phyloP scores from a whole-genome alignment of 1,140 invertebrate genomes.

The Ceratoteleas bidentatus region DNA sequence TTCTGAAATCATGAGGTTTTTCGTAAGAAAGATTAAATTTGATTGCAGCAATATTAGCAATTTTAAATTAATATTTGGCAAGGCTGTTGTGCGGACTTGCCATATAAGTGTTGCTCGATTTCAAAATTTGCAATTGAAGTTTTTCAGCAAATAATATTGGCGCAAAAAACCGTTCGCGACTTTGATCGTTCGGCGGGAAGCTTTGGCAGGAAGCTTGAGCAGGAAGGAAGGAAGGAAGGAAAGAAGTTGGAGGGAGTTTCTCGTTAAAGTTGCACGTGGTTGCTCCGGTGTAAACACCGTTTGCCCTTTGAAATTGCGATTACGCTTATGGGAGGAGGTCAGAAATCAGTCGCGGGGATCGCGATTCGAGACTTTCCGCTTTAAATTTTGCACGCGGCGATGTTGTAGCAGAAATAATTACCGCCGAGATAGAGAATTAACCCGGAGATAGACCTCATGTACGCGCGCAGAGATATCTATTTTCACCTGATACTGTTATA shows the following conservation, averaged over 20 bases:
- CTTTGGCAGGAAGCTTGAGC: conserved; percentile 12
- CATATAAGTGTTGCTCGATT: not conserved
- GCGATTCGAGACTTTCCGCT: too few relatives aligned
- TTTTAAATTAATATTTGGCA: not conserved
- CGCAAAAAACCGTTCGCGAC: conserved; percentile 16
- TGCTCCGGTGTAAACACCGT: conserved; percentile 45
- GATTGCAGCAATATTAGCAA: too few relatives aligned
- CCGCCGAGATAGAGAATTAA: too few relatives aligned
- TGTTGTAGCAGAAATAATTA: too few relatives aligned
- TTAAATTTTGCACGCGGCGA: too few relatives aligned
- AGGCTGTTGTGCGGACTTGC: not conserved
- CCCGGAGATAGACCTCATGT: too few relatives aligned
- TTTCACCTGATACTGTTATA: too few relatives aligned
- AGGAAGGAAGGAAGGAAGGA: conserved; percentile 36
- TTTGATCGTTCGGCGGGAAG: conserved; percentile 40
- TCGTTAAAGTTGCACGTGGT: conserved; percentile 56
- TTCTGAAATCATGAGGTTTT: not conserved
- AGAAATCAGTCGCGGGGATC: conserved; percentile 22
- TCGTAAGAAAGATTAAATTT: not conserved
- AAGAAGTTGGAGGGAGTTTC: conserved; percentile 31
- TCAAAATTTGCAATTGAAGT: conserved; percentile 7
- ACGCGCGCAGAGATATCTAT: too few relatives aligned
- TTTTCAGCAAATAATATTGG: conserved; percentile 15
- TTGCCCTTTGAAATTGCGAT: conserved; percentile 55
- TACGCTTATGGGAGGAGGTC: conserved; percentile 28